These are phyloP conservation scores for Donacobius atricapilla DNA, from an alignment of 2,113 vertebrate genomes.

Conservation along the genomic window DNA sequence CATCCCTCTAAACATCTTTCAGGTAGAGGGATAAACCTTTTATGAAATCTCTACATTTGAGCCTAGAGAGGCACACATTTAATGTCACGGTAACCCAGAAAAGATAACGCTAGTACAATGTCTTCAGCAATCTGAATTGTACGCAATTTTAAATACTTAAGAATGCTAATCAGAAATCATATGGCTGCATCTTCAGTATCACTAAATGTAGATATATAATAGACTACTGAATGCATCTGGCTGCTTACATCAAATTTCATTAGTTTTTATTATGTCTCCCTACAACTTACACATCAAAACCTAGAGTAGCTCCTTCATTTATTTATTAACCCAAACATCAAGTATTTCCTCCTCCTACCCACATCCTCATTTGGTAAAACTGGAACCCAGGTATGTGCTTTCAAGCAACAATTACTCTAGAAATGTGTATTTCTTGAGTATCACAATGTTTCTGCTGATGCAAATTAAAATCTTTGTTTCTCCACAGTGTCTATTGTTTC, in stretches of 20 bases:
- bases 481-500: not conserved
- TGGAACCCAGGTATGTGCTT: not conserved
- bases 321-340: not conserved
- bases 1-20: not conserved
- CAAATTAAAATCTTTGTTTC: not conserved
- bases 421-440: not conserved
- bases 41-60: not conserved
- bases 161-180: not conserved
- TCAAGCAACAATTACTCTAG: not conserved
- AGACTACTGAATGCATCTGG: not conserved
- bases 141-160: not conserved
- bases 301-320: not conserved
- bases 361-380: not conserved
- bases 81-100: not conserved
- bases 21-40: not conserved
- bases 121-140: not conserved
- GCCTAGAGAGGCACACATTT: not conserved
- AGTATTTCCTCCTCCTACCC: not conserved
- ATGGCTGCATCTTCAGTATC: not conserved
- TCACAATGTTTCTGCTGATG: not conserved
- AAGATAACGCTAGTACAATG: not conserved
- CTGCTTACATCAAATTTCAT: not conserved
- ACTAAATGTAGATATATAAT: not conserved
- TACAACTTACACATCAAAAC: not conserved
- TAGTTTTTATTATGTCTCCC: not conserved